Conservation (phyloP, 2,797 vertebrate species). For the Sparidentex hasta region DNA sequence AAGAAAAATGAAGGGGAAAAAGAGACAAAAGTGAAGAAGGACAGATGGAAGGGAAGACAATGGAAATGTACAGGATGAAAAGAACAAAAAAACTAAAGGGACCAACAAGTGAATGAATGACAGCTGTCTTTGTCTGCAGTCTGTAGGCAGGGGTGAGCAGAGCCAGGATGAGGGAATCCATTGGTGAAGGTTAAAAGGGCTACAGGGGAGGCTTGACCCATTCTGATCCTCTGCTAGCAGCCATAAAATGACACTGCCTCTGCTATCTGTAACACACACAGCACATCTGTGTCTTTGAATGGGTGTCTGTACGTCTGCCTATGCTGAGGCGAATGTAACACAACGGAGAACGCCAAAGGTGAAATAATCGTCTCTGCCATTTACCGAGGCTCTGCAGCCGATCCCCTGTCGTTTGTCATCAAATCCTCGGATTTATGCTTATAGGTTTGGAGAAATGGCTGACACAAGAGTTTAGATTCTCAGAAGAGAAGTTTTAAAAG, state of each 20-base stretch:
- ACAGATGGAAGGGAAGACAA: slow-evolving; percentile 33
- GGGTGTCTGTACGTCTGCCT: background rate
- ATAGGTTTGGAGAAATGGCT: slow-evolving; percentile 60
- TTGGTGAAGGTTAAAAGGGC: slow-evolving; percentile 52
- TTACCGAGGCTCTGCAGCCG: slow-evolving; percentile 13
- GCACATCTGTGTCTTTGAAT: slow-evolving; percentile 21
- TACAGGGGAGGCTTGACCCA: slow-evolving; percentile 29
- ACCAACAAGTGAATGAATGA: slow-evolving; percentile 35
- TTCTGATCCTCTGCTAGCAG: slow-evolving; percentile 39
- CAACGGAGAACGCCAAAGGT: slow-evolving; percentile 46
- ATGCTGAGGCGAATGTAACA: slow-evolving; percentile 27
- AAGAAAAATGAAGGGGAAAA: slow-evolving; percentile 38
- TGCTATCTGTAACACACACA: slow-evolving; percentile 16
- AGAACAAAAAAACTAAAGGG: slow-evolving; percentile 28
- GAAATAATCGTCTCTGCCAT: slow-evolving; percentile 49
- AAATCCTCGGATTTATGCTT: slow-evolving; percentile 36
- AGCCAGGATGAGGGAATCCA: slow-evolving; percentile 32
- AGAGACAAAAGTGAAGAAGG: slow-evolving; percentile 12
- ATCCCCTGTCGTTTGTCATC: slow-evolving; percentile 48
- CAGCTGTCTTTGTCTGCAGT: slow-evolving; percentile 40
- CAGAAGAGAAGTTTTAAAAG: slow-evolving; percentile 30
- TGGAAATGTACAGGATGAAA: slow-evolving; percentile 21
- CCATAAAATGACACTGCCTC: slow-evolving; percentile 36
- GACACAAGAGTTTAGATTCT: slow-evolving; percentile 50
- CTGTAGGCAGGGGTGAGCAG: slow-evolving; percentile 32